phyloP scores from a whole-genome alignment of 2,797 vertebrate species.

The Naso thynnoides region DNA sequence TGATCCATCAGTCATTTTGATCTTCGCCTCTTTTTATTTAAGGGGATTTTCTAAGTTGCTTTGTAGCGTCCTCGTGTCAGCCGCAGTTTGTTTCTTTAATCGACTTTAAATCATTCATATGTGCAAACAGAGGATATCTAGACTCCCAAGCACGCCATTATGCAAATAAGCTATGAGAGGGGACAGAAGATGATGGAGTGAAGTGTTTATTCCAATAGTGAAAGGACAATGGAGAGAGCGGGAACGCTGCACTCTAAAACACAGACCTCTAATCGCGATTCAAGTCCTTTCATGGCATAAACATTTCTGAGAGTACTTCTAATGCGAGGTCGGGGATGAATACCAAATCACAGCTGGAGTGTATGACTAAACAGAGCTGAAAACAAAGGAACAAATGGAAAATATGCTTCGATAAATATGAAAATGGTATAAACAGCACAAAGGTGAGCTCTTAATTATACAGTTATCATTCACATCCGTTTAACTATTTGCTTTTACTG shows the following conservation, averaged over 20 bases:
- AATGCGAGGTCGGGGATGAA: constrained; percentile 43
- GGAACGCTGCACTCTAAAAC: constrained; percentile 17
- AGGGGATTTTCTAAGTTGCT: not conserved
- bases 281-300: constrained; percentile 27
- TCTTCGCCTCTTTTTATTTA: not conserved
- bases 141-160: constrained; percentile 15
- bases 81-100: not conserved
- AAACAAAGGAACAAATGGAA: constrained; percentile 31
- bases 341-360: constrained; percentile 40
- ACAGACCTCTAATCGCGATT: constrained; percentile 42
- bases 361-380: constrained; percentile 20
- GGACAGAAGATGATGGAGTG: constrained; percentile 19
- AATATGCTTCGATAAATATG: constrained; percentile 30
- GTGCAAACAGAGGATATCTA: constrained; percentile 16
- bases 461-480: constrained; percentile 26
- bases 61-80: not conserved
- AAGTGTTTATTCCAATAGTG: constrained; percentile 52
- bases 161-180: constrained; percentile 23
- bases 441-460: constrained; percentile 50
- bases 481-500: constrained; percentile 1
- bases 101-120: constrained; percentile 1
- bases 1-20: not conserved
- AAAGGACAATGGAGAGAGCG: constrained; percentile 17
- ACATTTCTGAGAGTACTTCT: constrained; percentile 35
- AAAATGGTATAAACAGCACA: constrained; percentile 33